Base-by-base conservation (phyloP, 1,140 invertebrate species). In the Rhagoletis zephyria region DNA sequence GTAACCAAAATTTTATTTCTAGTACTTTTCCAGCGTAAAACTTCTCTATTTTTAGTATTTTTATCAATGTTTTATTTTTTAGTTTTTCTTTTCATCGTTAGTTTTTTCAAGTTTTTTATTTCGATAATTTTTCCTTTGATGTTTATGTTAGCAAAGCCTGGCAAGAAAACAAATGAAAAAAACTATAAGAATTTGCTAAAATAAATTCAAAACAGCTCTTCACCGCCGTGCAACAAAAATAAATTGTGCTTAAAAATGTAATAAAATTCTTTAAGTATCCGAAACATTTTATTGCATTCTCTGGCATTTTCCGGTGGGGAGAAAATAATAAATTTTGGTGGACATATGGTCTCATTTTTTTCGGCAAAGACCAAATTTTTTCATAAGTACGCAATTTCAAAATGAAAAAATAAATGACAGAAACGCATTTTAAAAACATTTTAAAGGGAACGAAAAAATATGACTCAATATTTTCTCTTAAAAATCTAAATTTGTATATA, bases 181-280 rank as follows among this genome's bases (percentile, higher is more conserved):
- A 81, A 81, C 74, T 81, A 81, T 81, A 56, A 81, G 56, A 56
- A 4, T 14, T 74, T 48, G 14, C 5, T 42, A 67, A 40, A 48
- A 74, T 74, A 74, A 74, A 74, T 30, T 63, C 19, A 30, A 30
- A 30, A 30, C 30, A 30, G 30, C 30, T 30, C 30, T 30, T 30
- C 30, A 30, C 30, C 30, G 30, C 30, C 30, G 42, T 42, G 65
- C 10, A 48, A 7, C 67, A 30, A 67, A 45, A 74, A 16, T 56
- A 56, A 56, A 7, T 56, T 56, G 51, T 56, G 14, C 2, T 4
- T 2, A 67, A 74, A 48, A 45, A 42, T 48, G 5, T 45, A 16
- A 74, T 74, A 74, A 48, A 74, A 48, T 48, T 74, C 14, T 48
- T 40, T 56, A 74, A 74, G 16, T 48, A 74, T 74, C 45, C 10